These are phyloP conservation scores for Tragelaphus imberbis DNA, from an alignment of 2,113 vertebrate species.

Conservation along the genomic window DNA sequence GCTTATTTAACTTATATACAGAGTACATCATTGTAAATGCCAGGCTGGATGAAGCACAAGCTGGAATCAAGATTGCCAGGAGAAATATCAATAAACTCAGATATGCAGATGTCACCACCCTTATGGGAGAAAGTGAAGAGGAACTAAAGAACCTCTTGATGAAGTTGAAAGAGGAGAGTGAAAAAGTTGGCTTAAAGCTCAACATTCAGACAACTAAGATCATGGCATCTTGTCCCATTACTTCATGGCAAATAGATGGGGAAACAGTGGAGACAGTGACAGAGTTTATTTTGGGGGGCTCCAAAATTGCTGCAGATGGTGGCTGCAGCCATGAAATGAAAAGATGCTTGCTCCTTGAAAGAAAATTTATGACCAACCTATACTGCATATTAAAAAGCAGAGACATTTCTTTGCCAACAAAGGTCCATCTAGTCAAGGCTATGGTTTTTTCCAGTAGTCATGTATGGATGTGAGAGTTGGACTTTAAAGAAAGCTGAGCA, in stretches of 20 bases:
- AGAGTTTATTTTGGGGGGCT: not conserved
- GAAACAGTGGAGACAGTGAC: not conserved
- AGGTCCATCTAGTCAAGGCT: not conserved
- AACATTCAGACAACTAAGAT: not conserved
- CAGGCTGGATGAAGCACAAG: not conserved
- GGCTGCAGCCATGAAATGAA: not conserved
- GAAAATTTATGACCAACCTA: not conserved
- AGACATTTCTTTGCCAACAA: not conserved
- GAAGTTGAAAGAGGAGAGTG: not conserved
- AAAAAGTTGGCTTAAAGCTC: not conserved
- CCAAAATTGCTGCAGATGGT: rapidly evolving
- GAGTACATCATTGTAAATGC: not conserved
- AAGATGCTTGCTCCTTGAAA: not conserved
- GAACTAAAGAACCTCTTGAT: not conserved
- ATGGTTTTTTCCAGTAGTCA: not conserved
- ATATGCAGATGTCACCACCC: not conserved
- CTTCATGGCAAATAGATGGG: not conserved
- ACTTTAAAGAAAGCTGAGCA: not conserved
- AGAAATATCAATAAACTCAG: not conserved
- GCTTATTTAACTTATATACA: not conserved
- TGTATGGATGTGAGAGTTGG: not conserved
- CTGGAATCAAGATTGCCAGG: not conserved
- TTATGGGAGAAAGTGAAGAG: not conserved
- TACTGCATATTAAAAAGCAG: not conserved
- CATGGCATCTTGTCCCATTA: not conserved